Percentiles rank a stretch among this genome's conserved stretches.
These are phyloP conservation scores for Eustalomyia histrio DNA, from an alignment of 2,888 invertebrate species.

Conservation along the genomic window DNA sequence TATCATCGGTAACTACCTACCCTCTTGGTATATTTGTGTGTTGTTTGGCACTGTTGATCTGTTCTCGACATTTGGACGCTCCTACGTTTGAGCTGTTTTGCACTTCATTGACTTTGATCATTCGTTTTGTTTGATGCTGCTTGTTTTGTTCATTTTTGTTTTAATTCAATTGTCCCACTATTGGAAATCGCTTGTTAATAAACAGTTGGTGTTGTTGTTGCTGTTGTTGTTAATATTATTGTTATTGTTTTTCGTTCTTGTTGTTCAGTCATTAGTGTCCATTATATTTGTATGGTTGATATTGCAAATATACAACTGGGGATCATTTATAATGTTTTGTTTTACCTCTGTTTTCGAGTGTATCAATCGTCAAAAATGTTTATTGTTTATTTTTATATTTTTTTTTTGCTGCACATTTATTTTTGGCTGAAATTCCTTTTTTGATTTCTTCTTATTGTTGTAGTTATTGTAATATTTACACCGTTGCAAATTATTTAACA, in stretches of 20 bases:
- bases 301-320: background rate
- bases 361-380: constrained; percentile 54
- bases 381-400: constrained; percentile 44
- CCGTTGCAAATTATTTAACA: constrained; percentile 50
- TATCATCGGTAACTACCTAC: background rate
- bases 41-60: background rate
- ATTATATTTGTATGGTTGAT: constrained; percentile 49
- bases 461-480: background rate
- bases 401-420: constrained; percentile 53
- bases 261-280: constrained; percentile 61
- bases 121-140: constrained; percentile 54
- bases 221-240: background rate
- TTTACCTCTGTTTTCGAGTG: background rate
- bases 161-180: constrained; percentile 56
- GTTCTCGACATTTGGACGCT: background rate
- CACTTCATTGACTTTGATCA: constrained; percentile 66
- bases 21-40: background rate
- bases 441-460: constrained; percentile 33
- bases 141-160: constrained; percentile 38
- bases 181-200: constrained; percentile 42
- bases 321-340: constrained; percentile 22
- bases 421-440: constrained; percentile 20
- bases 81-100: constrained; percentile 50
- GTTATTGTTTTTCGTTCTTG: constrained; percentile 36
- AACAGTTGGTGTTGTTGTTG: constrained; percentile 17